These are phyloP conservation scores for Stenodema calcarata DNA, from an alignment of 2,888 invertebrate genomes.

Conservation along the genomic window DNA sequence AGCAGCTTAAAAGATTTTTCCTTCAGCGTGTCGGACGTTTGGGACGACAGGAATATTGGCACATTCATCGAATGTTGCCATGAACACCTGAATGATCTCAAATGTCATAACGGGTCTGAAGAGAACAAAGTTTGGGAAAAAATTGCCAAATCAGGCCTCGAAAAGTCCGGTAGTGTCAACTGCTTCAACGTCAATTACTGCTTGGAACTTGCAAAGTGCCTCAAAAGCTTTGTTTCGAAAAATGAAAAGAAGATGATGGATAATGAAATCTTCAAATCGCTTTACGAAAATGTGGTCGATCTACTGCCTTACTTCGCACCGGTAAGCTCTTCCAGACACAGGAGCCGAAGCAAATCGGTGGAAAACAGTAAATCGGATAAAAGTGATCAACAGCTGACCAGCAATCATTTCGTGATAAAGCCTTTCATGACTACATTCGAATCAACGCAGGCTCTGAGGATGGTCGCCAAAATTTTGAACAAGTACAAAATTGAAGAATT, in stretches of 20 bases:
- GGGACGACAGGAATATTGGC: conserved; percentile 48
- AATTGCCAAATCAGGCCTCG: conserved; percentile 41
- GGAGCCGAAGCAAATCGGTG: background rate
- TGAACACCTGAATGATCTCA: conserved; percentile 41
- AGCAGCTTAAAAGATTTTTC: conserved; percentile 49
- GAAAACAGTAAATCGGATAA: background rate
- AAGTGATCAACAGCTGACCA: background rate
- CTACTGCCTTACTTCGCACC: conserved; percentile 40
- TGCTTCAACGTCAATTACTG: conserved; percentile 50
- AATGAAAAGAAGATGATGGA: conserved; percentile 43
- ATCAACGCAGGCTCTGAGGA: background rate
- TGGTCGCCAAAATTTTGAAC: background rate
- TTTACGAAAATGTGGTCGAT: conserved; percentile 44
- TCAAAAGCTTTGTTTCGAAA: conserved; percentile 47
- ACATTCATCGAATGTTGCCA: conserved; percentile 47
- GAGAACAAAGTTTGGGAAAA: conserved; percentile 48
- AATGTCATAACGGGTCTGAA: conserved; percentile 6
- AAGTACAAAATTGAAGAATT: conserved; percentile 5
- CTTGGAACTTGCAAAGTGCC: conserved; percentile 45
- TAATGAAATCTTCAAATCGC: conserved; percentile 43
- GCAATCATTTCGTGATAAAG: background rate
- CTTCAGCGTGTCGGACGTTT: conserved; percentile 50
- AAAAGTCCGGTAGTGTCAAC: conserved; percentile 26
- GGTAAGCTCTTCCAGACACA: background rate
- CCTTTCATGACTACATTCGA: background rate